Evolutionary conservation across 1,140 invertebrate genomes (phyloP).

Genomic region (Diorhabda carinulata): DNA sequence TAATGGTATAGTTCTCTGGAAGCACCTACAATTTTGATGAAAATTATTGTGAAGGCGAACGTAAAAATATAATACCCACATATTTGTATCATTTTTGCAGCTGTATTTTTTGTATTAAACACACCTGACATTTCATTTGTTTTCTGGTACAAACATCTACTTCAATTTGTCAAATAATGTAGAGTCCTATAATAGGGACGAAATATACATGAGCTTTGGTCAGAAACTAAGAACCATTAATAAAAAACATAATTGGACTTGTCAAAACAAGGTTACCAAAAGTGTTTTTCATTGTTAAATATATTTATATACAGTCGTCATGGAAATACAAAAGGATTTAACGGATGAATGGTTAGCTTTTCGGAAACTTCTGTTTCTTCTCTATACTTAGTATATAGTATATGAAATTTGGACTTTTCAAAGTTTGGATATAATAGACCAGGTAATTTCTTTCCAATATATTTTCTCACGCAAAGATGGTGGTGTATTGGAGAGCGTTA

Average conservation of each 20-base stretch:
- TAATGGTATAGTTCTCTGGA: no score
- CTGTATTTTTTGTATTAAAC: no score
- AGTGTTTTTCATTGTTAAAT: slow-evolving; percentile 18
- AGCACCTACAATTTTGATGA: no score
- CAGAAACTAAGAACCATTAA: slow-evolving; percentile 2
- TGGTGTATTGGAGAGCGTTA: no score
- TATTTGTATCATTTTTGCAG: no score
- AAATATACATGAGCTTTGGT: neutral
- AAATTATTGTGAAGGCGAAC: no score
- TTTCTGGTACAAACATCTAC: neutral
- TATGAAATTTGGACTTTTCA: no score
- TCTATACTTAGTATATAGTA: neutral
- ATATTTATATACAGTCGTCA: neutral
- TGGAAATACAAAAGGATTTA: slow-evolving; percentile 6
- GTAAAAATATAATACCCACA: no score
- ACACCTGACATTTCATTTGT: no score
- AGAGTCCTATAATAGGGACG: neutral
- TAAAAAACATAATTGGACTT: slow-evolving; percentile 14
- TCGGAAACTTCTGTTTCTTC: neutral
- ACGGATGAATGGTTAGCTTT: slow-evolving; percentile 8
- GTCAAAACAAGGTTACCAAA: slow-evolving; percentile 11
- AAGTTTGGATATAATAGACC: no score
- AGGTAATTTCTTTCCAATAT: no score
- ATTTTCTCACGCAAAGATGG: no score
- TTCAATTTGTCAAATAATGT: slow-evolving; percentile 1